phyloP scores from a whole-genome alignment of 2,888 invertebrate species.

The Pandemis corylana region DNA sequence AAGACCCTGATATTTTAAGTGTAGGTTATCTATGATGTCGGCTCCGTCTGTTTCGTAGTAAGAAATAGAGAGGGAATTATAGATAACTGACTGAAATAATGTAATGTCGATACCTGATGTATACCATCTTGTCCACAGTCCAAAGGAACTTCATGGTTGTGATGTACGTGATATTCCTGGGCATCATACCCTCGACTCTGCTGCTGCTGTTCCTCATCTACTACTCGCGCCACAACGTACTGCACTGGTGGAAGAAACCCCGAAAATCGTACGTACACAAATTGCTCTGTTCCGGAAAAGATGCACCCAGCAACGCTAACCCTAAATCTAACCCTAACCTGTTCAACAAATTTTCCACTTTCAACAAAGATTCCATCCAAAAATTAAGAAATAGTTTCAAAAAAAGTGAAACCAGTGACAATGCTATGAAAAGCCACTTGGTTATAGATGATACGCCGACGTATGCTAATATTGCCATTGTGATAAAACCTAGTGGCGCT shows the following conservation, averaged over 20 bases:
- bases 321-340: constrained; percentile 4
- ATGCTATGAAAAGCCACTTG: neutral
- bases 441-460: constrained; percentile 31
- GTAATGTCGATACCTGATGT: neutral
- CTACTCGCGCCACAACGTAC: constrained; percentile 89
- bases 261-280: constrained; percentile 80
- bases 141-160: constrained; percentile 91
- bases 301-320: neutral
- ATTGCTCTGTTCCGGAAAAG: constrained; percentile 44
- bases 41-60: no score
- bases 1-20: no score
- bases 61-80: no score
- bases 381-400: neutral
- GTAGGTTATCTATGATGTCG: no score
- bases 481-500: constrained; percentile 26
- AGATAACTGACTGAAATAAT: no score
- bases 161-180: constrained; percentile 94
- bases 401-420: neutral
- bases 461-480: constrained; percentile 41
- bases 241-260: constrained; percentile 81
- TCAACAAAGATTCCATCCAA: neutral
- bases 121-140: constrained; percentile 78
- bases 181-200: constrained; percentile 90
- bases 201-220: constrained; percentile 89
- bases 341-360: neutral